These are phyloP conservation scores for Cromileptes altivelis DNA, from an alignment of 2,113 vertebrate species.

Conservation along the genomic window DNA sequence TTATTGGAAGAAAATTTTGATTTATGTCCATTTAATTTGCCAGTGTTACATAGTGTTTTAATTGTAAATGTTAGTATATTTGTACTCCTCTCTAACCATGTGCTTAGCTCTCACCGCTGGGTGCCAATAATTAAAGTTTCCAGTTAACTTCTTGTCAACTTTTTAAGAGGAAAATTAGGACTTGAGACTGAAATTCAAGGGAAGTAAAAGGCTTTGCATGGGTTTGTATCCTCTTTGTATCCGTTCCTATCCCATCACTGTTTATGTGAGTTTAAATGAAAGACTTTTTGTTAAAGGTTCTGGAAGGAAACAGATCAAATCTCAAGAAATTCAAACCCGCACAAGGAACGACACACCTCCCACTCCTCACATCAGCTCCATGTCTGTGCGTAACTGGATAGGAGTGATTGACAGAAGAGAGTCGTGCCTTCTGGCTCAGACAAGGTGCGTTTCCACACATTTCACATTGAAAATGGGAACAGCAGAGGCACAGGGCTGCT, in stretches of 20 bases:
- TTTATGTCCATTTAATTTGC: neutral
- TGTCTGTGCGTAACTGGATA: constrained; percentile 51
- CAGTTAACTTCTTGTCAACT: neutral
- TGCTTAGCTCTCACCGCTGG: neutral
- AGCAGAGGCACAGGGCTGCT: constrained; percentile 36
- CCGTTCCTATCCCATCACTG: neutral
- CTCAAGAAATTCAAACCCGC: constrained; percentile 22
- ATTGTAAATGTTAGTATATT: neutral
- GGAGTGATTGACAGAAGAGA: constrained; percentile 44
- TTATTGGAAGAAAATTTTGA: neutral
- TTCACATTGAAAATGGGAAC: constrained; percentile 46
- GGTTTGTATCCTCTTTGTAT: neutral
- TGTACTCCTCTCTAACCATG: neutral
- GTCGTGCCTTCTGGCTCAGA: constrained; percentile 17
- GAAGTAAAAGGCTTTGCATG: neutral
- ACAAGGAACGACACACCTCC: constrained; percentile 10
- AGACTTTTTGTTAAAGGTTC: neutral
- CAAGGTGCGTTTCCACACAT: constrained; percentile 39
- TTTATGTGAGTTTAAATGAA: neutral
- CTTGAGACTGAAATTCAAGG: neutral
- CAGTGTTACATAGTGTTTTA: neutral
- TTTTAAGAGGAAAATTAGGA: neutral
- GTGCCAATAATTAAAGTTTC: neutral
- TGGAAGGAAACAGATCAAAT: constrained; percentile 30
- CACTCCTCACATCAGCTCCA: neutral